Evolutionary conservation across 1,140 invertebrate species (phyloP), one percentile per base, ranked within the genome.

Genomic region (Ips nitidus): DNA sequence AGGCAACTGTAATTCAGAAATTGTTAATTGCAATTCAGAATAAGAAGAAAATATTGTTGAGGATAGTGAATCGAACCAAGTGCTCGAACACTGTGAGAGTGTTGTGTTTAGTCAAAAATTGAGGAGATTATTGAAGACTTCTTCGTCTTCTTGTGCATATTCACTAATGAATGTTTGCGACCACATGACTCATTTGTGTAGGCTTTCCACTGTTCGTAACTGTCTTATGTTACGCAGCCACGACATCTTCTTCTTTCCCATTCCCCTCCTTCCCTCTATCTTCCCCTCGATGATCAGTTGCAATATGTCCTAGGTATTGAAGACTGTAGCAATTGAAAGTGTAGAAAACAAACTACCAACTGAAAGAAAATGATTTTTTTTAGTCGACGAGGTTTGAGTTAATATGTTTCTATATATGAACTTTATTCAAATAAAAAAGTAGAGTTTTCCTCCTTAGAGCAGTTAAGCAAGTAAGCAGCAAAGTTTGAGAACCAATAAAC

Each of bases 341-440:
- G 56, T 50, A 40, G 36, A 40, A n/a, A n/a, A 5, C 1, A 5
- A 38, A 1, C 2, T 37, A 52, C 66, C 56, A 4, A 8, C 45
- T 36, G 58, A 55, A n/a, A 41, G 39, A 36, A 36, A 74, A 72
- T 53, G 41, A 74, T 41, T 75, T 77, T 8, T 77, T 77, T 59
- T 77, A 74, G 75, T 77, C n/a, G 75, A 75, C 52, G 75, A 77
- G 52, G 75, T 77, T n/a, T 75, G 75, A 2, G 63, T 74, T 58
- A 74, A 73, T 47, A 75, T 73, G 37, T 2, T 52, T 61, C 42
- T 55, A 62, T 40, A 1, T 41, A 5, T 43, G 60, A 50, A 41
- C 41, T 4, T 37, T 61, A 1, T 47, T 37, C 50, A 58, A 66
- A 39, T 69, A 66, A 53, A 6, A 70, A 74, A 65, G 52, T 53